These are phyloP conservation scores for Villa cingulata DNA, from an alignment of 2,888 invertebrate genomes.

Conservation along the genomic window DNA sequence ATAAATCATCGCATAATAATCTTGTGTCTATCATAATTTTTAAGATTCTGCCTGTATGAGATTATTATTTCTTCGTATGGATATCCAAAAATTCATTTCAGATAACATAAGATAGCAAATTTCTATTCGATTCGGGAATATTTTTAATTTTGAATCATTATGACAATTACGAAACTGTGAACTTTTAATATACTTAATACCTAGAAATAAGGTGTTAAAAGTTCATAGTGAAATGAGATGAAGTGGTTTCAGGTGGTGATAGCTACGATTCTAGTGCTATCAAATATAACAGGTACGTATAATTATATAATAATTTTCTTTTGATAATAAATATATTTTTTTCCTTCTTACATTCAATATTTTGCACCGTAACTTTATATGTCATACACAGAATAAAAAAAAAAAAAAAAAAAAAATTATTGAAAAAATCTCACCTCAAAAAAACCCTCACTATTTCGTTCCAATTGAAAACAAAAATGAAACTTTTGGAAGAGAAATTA, in stretches of 20 bases:
- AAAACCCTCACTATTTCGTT: too few species aligned
- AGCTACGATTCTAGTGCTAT: slow-evolving; percentile 38
- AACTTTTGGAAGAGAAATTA: too few species aligned
- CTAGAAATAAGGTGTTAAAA: slow-evolving; percentile 12
- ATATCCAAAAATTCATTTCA: not conserved
- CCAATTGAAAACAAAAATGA: too few species aligned
- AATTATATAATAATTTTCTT: too few species aligned
- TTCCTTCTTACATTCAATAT: too few species aligned
- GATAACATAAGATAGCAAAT: slow-evolving; percentile 5
- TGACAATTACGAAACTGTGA: slow-evolving; percentile 2
- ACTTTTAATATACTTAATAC: slow-evolving; percentile 11
- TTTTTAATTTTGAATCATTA: not conserved
- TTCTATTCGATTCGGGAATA: not conserved
- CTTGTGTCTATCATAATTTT: too few species aligned
- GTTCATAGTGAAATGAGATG: slow-evolving; percentile 38
- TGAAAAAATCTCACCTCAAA: too few species aligned
- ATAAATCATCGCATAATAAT: too few species aligned
- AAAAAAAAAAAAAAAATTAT: too few species aligned
- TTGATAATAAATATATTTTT: too few species aligned
- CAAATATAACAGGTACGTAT: slow-evolving; percentile 37
- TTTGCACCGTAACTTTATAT: too few species aligned
- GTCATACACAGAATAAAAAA: too few species aligned
- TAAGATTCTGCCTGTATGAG: not conserved
- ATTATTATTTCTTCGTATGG: not conserved
- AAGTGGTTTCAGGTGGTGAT: slow-evolving; percentile 39